phyloP scores from a whole-genome alignment of 2,797 vertebrate genomes.

The Phaenicophaeus curvirostris region DNA sequence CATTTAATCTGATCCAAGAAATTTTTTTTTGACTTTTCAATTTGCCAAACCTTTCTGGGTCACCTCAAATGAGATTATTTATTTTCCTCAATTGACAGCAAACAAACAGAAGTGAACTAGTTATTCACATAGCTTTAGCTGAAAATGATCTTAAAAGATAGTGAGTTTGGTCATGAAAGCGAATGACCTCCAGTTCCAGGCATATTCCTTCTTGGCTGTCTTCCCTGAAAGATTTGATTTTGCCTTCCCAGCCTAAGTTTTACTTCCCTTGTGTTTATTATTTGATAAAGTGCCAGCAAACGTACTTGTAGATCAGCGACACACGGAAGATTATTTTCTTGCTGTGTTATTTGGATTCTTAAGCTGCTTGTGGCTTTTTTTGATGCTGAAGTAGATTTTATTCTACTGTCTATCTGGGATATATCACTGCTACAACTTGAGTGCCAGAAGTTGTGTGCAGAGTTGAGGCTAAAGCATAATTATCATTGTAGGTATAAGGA shows the following conservation, averaged over 20 bases:
- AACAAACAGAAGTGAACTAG: background rate
- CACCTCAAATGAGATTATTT: background rate
- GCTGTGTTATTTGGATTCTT: conserved; percentile 48
- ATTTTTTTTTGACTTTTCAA: background rate
- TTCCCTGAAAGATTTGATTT: conserved; percentile 23
- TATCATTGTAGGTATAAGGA: background rate
- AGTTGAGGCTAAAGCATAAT: background rate
- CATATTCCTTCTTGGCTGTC: background rate
- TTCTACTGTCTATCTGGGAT: conserved; percentile 15
- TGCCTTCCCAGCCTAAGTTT: conserved; percentile 5
- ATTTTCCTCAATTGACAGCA: background rate
- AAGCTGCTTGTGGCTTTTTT: conserved; percentile 53
- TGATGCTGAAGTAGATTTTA: conserved; percentile 34
- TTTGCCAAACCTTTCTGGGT: background rate
- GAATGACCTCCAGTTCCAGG: conserved; percentile 11
- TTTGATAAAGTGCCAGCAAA: conserved; percentile 36
- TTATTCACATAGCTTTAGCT: background rate
- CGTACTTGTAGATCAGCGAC: conserved; percentile 9
- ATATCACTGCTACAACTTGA: background rate
- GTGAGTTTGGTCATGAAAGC: background rate
- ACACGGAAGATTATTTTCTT: conserved; percentile 32
- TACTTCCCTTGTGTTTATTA: conserved; percentile 19
- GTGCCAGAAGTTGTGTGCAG: background rate
- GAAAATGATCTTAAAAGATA: conserved; percentile 3
- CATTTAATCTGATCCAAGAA: background rate